phyloP scores from a whole-genome alignment of 23 tunicate species.

The Halocynthia aurantium region DNA sequence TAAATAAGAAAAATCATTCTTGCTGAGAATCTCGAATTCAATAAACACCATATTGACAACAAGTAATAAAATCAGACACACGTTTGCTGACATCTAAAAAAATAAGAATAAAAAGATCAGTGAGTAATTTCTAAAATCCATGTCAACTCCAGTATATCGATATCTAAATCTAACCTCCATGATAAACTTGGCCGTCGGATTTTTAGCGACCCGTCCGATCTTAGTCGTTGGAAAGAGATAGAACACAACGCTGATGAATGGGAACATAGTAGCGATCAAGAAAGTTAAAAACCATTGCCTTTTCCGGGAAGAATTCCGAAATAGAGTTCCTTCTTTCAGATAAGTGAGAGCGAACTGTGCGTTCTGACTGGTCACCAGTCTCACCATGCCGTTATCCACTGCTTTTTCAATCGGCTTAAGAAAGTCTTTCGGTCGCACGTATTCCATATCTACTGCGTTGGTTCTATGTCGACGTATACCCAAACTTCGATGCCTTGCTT shows the following conservation, averaged over 20 bases:
- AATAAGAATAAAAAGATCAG: neutral
- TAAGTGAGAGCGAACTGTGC: constrained; percentile 23
- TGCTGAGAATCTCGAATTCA: neutral
- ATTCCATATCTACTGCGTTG: neutral
- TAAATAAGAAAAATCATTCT: neutral
- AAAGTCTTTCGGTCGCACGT: constrained; percentile 18
- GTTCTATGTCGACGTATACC: neutral
- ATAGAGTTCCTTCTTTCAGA: constrained; percentile 20
- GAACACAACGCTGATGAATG: constrained; percentile 14
- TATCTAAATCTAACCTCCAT: constrained; percentile 23
- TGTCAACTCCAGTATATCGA: no score
- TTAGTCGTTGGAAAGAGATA: constrained; percentile 8
- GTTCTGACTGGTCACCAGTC: constrained; percentile 26
- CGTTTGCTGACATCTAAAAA: constrained; percentile 15
- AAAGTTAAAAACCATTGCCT: neutral
- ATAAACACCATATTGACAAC: constrained; percentile 3
- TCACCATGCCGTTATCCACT: constrained; percentile 23
- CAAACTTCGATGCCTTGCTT: constrained; percentile 8
- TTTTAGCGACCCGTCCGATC: constrained; percentile 16
- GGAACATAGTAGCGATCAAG: constrained; percentile 9
- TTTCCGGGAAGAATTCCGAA: constrained; percentile 1
- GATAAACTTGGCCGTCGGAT: constrained; percentile 18
- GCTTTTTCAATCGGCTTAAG: constrained; percentile 28
- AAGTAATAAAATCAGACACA: constrained; percentile 5
- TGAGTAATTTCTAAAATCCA: neutral